phyloP scores from a whole-genome alignment of 2,888 invertebrate genomes.

The Cylindroiulus punctatus region DNA sequence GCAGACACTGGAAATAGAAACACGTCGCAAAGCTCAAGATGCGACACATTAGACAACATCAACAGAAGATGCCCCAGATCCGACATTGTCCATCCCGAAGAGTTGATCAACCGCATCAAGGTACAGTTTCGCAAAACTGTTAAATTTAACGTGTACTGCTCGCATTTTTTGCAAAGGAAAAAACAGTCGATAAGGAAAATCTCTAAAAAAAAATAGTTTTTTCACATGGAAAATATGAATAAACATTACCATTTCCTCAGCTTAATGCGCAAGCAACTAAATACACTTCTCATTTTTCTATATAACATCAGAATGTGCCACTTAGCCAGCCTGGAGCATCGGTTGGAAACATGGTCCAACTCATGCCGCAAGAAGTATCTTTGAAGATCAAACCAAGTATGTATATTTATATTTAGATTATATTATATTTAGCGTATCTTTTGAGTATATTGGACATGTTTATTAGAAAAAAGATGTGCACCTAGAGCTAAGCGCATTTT shows the following conservation, averaged over 20 bases:
- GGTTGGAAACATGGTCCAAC: conserved; percentile 54
- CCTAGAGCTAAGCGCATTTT: too few relatives aligned
- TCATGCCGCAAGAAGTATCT: conserved; percentile 54
- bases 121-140: not conserved
- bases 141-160: too few relatives aligned
- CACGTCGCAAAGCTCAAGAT: conserved; percentile 1
- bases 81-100: conserved; percentile 42
- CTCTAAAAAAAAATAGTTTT: too few relatives aligned
- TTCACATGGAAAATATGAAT: too few relatives aligned
- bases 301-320: conserved; percentile 29
- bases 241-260: too few relatives aligned
- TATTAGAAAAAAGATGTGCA: too few relatives aligned
- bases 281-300: not conserved
- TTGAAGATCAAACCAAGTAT: conserved; percentile 56
- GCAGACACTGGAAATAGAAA: not conserved
- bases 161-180: too few relatives aligned
- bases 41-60: conserved; percentile 46
- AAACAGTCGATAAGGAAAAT: too few relatives aligned
- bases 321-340: conserved; percentile 51
- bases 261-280: too few relatives aligned
- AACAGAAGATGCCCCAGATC: not conserved
- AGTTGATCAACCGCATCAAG: not conserved
- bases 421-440: too few relatives aligned
- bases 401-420: too few relatives aligned
- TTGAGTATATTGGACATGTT: too few relatives aligned